Base-by-base conservation (phyloP, 1,140 invertebrate species). In the Dolichoris vasculosae region DNA sequence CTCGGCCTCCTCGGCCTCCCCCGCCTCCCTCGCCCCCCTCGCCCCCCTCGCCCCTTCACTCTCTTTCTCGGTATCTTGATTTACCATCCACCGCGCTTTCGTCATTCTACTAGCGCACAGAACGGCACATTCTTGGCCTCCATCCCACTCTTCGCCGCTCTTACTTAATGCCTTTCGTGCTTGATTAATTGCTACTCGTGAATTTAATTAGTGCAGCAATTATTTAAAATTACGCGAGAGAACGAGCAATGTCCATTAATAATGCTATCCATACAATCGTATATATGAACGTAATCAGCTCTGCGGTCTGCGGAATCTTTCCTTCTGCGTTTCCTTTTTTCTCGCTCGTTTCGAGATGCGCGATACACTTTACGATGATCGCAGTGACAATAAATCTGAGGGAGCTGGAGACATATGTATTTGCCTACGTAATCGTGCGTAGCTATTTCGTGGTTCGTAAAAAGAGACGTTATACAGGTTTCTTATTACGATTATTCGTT, bases 11-110 rank as follows among this genome's bases (percentile, higher is more conserved):
- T 88, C 89, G 3, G n/a, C n/a, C 32, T 40, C 23, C 23, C 79
- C 40, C 64, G 38, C 81, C 32, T 48, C 30, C 46, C 2, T 30
- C 23, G 11, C 40, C 17, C 11, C 20, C 43, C 40, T 43, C 71
- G 3, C 15, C 38, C 13, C 59, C 30, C 6, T 76, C 76, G 0
- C 76, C 0, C 55, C 46, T 67, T 64, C 89, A 88, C 89, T 88
- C 90, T 89, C 88, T 89, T 88, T 88, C 87, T 88, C 88, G 85
- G 87, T 91, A 90, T 91, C 91, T 91, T 92, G 91, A 92, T 91
- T 92, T 91, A 91, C 88, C 88, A 88, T 88, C 85, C 76, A 40
- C 35, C 26, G 86, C 86, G 87, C 89, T 86, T 89, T 90, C 87
- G 87, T 88, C 88, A 88, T 88, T 86, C 76, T 20, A n/a, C 38